These are phyloP conservation scores for Zaprionus kolodkinae DNA, from an alignment of 1,140 invertebrate genomes.

Conservation along the genomic window DNA sequence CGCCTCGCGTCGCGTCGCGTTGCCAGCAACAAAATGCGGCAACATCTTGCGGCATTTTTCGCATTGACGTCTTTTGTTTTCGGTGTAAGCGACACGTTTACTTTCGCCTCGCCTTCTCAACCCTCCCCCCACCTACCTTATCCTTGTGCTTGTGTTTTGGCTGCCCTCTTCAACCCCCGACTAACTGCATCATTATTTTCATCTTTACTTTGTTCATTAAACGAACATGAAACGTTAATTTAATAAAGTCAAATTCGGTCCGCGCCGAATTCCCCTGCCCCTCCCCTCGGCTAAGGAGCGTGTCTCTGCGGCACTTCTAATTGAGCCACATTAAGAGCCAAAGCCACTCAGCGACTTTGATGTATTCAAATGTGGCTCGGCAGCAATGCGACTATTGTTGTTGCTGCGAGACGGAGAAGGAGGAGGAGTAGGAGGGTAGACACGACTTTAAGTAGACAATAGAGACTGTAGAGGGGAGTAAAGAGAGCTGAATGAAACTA, in stretches of 20 bases:
- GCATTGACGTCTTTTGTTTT: slow-evolving; percentile 75
- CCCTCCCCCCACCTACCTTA: neutral
- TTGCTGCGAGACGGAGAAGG: neutral
- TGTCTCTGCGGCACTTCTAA: slow-evolving; percentile 54
- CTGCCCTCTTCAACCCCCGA: slow-evolving; percentile 7
- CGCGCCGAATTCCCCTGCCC: neutral
- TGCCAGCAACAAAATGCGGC: slow-evolving; percentile 50
- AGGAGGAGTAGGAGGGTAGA: neutral
- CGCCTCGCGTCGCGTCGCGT: slow-evolving; percentile 27
- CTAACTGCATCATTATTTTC: slow-evolving; percentile 78
- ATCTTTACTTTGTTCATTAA: slow-evolving; percentile 81
- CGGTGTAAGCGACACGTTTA: slow-evolving; percentile 73
- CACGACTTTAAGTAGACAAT: neutral
- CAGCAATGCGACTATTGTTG: neutral
- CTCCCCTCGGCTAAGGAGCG: neutral
- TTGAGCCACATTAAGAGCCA: slow-evolving; percentile 51
- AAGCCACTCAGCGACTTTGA: slow-evolving; percentile 26
- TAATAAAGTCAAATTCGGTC: slow-evolving; percentile 75
- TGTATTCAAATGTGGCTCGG: slow-evolving; percentile 14
- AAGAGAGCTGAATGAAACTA: no score
- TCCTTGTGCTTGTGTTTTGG: slow-evolving; percentile 2
- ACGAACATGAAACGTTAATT: slow-evolving; percentile 83
- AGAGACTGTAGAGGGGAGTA: no score
- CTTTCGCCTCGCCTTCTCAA: slow-evolving; percentile 2
- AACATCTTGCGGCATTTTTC: slow-evolving; percentile 81